These are phyloP conservation scores for Petrocephalus schoutedeni DNA, from an alignment of 2,797 vertebrate species.

Conservation along the genomic window DNA sequence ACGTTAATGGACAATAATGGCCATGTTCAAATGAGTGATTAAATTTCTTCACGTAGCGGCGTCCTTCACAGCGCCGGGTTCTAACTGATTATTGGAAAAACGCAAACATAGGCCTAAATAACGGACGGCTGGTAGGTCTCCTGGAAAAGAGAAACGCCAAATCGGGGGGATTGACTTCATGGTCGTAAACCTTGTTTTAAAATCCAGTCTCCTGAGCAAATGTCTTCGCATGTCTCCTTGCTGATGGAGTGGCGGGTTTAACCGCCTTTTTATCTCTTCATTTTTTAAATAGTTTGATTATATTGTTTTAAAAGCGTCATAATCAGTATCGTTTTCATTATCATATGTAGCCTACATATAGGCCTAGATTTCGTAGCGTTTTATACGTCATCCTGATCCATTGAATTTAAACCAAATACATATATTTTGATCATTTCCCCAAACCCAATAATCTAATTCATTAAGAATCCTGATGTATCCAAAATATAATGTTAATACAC, in stretches of 20 bases:
- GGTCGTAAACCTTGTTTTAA: neutral
- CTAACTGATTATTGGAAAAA: neutral
- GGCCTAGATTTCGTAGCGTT: neutral
- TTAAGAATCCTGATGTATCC: neutral
- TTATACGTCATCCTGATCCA: neutral
- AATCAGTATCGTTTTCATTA: neutral
- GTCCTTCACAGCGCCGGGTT: neutral
- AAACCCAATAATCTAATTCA: neutral
- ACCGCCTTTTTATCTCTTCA: neutral
- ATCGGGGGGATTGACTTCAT: neutral
- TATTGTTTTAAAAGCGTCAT: neutral
- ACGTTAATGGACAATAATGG: neutral
- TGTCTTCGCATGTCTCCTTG: neutral
- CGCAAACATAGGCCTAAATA: neutral
- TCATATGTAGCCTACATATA: neutral
- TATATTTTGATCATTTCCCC: neutral
- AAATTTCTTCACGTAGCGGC: neutral
- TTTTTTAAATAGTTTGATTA: neutral
- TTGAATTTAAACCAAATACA: neutral
- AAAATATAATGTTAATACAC: constrained; percentile 2
- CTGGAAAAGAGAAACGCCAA: neutral
- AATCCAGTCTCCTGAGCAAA: neutral
- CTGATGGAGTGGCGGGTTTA: neutral
- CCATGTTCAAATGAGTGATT: neutral
- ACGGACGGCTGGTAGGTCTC: neutral